Conservation (phyloP, 1,140 invertebrate species). For the Megalonaias nervosa region DNA sequence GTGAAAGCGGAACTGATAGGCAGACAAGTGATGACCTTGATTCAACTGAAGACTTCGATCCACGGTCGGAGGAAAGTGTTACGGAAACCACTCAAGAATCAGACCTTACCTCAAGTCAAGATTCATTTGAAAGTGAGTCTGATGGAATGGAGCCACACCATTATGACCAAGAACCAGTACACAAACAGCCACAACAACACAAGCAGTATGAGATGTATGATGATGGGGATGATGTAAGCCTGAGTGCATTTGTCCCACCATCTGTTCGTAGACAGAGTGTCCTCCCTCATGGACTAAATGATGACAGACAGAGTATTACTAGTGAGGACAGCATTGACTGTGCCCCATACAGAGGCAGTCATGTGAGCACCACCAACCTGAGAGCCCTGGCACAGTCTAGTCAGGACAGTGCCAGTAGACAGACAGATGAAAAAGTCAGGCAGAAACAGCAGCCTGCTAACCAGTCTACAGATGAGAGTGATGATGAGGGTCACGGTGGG, state of each 20-base stretch:
- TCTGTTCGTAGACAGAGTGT: constrained; percentile 59
- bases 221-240: constrained; percentile 62
- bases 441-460: neutral
- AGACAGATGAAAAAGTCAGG: neutral
- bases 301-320: constrained; percentile 22
- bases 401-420: constrained; percentile 39
- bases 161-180: neutral
- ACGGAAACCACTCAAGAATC: constrained; percentile 31
- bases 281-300: constrained; percentile 36
- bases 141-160: neutral
- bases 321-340: constrained; percentile 33
- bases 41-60: constrained; percentile 36
- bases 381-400: neutral
- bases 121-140: constrained; percentile 32
- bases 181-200: neutral
- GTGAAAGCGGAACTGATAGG: constrained; percentile 57
- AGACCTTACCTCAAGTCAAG: constrained; percentile 19
- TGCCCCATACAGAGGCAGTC: neutral
- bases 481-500: constrained; percentile 48
- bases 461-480: constrained; percentile 20
- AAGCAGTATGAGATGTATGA: constrained; percentile 2
- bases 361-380: neutral
- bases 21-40: constrained; percentile 39
- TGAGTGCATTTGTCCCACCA: constrained; percentile 63
- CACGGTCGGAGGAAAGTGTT: constrained; percentile 31